Evolutionary conservation across 2,888 invertebrate species (phyloP), one percentile per base, ranked within the genome.

Genomic region (Urechis unicinctus): DNA sequence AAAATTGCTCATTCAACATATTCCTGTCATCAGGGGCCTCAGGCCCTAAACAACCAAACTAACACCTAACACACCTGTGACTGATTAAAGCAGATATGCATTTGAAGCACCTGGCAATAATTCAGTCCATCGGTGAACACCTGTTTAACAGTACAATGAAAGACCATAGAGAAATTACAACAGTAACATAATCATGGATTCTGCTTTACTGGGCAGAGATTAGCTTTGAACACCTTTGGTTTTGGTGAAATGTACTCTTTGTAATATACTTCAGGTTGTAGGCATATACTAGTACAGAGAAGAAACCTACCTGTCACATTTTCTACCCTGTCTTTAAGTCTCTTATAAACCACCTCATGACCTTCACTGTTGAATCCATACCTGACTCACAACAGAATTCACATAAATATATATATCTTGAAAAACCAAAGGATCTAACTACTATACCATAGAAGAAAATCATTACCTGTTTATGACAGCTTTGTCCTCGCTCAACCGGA

Each of bases 341-440:
- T 84, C 50, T 85, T 72, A 59, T 83, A 83, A 0, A 95, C 92
- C 56, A 72, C 78, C 5, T 86, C 82, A 62, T 94, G 91, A 0
- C 98, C 98, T 65, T 91, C 88, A 78, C 94, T 97, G 77, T 98
- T 98, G 73, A 98, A 98, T 0, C 92, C 92, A 78, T 90, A 93
- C 50, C 86, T 85, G 66, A 41, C 68, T 50, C 2, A 28, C 5
- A 3, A 3, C 42, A 50, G 21, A 25, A 28, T 13, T 54, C 4
- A 50, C 9, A 43, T 6, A 44, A 43, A 50, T 44, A 43, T 6
- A 47, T 9, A 44, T 46, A 43, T 13, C 13, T 47, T 49, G 28
- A 49, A 28, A 29, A 29, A 29, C 26, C 25, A 22, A 21, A 9
- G 13, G 46, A 45, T 17, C 3, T 28, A 6, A 53, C n/a, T 3